Conservation (phyloP, 2,888 invertebrate species). For the Bellardia pandia region DNA sequence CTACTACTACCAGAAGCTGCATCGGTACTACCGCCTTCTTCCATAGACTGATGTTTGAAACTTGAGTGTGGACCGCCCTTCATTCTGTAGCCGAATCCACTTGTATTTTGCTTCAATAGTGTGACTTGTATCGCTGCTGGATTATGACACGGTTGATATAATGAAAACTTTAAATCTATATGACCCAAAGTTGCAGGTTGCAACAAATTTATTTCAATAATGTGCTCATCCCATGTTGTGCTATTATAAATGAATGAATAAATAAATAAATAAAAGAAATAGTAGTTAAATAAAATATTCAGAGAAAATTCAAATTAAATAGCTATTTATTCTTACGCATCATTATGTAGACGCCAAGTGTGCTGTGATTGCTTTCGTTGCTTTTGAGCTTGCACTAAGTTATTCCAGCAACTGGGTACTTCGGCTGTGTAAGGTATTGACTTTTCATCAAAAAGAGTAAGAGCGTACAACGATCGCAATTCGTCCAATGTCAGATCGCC, state of each 20-base stretch:
- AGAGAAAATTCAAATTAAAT: neutral
- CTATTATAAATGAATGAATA: no score
- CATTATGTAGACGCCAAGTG: constrained; percentile 95
- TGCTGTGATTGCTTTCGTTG: constrained; percentile 94
- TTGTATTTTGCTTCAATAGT: constrained; percentile 88
- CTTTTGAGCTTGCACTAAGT: constrained; percentile 95
- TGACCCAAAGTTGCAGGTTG: constrained; percentile 93
- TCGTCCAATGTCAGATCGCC: constrained; percentile 86
- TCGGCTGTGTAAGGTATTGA: constrained; percentile 90
- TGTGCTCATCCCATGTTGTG: constrained; percentile 96
- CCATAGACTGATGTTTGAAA: constrained; percentile 84
- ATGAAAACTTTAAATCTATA: constrained; percentile 93
- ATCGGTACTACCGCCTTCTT: constrained; percentile 66
- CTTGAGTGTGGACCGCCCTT: constrained; percentile 81
- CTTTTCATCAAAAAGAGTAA: constrained; percentile 90
- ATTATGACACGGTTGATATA: constrained; percentile 90
- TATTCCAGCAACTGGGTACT: constrained; percentile 96
- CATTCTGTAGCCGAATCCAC: constrained; percentile 87
- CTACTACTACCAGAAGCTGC: constrained; percentile 42
- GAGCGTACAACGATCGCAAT: constrained; percentile 88
- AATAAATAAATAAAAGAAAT: no score
- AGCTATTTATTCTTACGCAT: constrained; percentile 85
- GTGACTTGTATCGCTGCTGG: constrained; percentile 92
- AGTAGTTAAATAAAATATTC: neutral
- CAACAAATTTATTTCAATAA: constrained; percentile 94